These are phyloP conservation scores for Arvicanthis niloticus DNA, from an alignment of 2,113 vertebrate genomes.

Conservation along the genomic window DNA sequence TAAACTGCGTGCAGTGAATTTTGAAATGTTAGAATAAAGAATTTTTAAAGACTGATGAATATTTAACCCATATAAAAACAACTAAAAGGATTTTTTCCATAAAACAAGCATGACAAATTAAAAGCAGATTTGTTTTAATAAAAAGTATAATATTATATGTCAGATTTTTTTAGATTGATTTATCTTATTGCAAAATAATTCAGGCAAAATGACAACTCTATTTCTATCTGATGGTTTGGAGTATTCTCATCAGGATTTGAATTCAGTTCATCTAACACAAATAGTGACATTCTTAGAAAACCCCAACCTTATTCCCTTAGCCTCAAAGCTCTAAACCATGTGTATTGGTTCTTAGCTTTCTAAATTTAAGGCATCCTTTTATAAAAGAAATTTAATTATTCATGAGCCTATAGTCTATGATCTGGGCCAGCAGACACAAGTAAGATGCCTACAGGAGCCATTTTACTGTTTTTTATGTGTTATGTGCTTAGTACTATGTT, in stretches of 20 bases:
- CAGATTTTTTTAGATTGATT: background rate
- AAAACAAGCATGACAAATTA: slow-evolving; percentile 42
- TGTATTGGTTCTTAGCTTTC: background rate
- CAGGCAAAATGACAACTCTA: background rate
- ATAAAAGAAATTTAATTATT: background rate
- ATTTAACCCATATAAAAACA: slow-evolving; percentile 33
- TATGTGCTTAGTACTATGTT: background rate
- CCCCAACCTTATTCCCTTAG: background rate
- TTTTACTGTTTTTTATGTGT: background rate
- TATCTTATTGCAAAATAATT: slow-evolving; percentile 11
- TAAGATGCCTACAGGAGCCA: background rate
- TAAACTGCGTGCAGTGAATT: background rate
- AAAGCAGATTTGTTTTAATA: slow-evolving; percentile 1
- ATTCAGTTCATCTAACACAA: background rate
- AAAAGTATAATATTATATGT: background rate
- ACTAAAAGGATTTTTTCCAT: background rate
- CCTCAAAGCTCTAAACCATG: background rate
- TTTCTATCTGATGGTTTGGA: background rate
- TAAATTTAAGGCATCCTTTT: background rate
- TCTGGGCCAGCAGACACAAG: background rate
- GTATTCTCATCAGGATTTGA: background rate
- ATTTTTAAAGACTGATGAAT: slow-evolving; percentile 20
- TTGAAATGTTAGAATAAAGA: background rate
- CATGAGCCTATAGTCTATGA: background rate
- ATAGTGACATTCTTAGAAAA: background rate